Evolutionary conservation across 1,140 invertebrate genomes (phyloP).

Genomic region (Leptinotarsa texana): DNA sequence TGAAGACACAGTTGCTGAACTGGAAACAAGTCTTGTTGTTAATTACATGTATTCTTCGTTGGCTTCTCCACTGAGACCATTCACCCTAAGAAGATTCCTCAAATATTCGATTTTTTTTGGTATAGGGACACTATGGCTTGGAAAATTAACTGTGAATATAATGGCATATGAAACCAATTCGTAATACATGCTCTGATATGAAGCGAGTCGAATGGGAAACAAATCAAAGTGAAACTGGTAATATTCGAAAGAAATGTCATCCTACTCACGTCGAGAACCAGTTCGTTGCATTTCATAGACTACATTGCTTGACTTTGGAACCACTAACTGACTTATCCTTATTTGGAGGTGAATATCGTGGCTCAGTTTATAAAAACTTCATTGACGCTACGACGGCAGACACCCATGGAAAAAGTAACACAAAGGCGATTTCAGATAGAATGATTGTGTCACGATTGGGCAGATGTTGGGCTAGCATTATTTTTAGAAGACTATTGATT

Average conservation of each 20-base stretch:
- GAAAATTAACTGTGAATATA: too few relatives aligned
- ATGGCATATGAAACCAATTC: too few relatives aligned
- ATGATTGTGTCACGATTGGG: background rate
- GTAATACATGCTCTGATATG: background rate
- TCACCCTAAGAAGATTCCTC: too few relatives aligned
- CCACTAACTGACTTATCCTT: slow-evolving; percentile 31
- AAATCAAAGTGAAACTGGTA: slow-evolving; percentile 24
- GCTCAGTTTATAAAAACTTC: slow-evolving; percentile 39
- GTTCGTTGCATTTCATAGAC: slow-evolving; percentile 8
- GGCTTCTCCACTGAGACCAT: too few relatives aligned
- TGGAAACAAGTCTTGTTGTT: too few relatives aligned
- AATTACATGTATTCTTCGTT: too few relatives aligned
- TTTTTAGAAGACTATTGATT: background rate
- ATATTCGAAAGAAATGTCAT: slow-evolving; percentile 8
- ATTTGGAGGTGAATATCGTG: slow-evolving; percentile 39
- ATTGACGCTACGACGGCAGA: slow-evolving; percentile 36
- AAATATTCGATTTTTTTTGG: too few relatives aligned
- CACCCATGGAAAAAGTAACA: slow-evolving; percentile 5
- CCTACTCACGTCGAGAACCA: slow-evolving; percentile 26
- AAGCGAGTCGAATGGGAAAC: slow-evolving; percentile 13
- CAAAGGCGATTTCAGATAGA: background rate
- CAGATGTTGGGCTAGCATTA: background rate
- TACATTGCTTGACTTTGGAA: slow-evolving; percentile 18
- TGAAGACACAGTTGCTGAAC: too few relatives aligned
- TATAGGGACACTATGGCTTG: too few relatives aligned